Evolutionary conservation across 2,888 invertebrate genomes (phyloP), one percentile per base, ranked within the genome.

Genomic region (Anthrax anthrax): DNA sequence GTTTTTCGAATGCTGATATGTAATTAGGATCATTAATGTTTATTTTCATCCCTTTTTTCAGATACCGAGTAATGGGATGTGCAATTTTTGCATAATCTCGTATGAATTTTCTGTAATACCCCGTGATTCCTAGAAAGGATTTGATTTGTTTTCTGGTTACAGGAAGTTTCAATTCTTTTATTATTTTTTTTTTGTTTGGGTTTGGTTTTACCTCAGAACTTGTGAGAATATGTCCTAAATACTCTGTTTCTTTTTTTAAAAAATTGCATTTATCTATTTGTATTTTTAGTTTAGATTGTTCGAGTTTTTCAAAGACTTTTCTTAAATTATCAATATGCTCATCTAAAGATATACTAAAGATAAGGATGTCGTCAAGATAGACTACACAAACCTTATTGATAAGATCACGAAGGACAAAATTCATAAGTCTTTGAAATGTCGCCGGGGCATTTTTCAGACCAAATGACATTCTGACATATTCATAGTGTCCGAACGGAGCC

Each of bases 401-500:
- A n/a, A 47, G 18, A 5, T 51, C 46, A 14, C 17, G 4, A 12
- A 34, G 34, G 4, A 34, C 34, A 9, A 4, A n/a, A 34, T 34
- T 34, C 34, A 34, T 34, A 5, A 34, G 16, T 3, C 36, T 12
- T 37, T 43, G 42, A 14, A 43, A 43, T 13, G 42, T 32, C 12
- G 36, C 19, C 18, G 42, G 42, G 16, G 42, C 42, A 18, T 29
- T 37, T 39, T 46, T 46, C n/a, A 46, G 42, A 17, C 42, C 46
- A 38, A 46, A 46, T 16, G 43, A 37, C 44, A 45, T 47, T 9
- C 43, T 38, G n/a, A 39, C 4, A 47, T 52, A 60, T 52, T 64
- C 58, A 34, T 51, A 62, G 16, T 60, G 56, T 5, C 62, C 61
- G 14, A 44, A 37, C 29, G 51, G 43, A n/a, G 55, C 56, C 1